Base-by-base conservation (phyloP, 2,113 vertebrate species). In the Chlorocebus sabaeus region DNA sequence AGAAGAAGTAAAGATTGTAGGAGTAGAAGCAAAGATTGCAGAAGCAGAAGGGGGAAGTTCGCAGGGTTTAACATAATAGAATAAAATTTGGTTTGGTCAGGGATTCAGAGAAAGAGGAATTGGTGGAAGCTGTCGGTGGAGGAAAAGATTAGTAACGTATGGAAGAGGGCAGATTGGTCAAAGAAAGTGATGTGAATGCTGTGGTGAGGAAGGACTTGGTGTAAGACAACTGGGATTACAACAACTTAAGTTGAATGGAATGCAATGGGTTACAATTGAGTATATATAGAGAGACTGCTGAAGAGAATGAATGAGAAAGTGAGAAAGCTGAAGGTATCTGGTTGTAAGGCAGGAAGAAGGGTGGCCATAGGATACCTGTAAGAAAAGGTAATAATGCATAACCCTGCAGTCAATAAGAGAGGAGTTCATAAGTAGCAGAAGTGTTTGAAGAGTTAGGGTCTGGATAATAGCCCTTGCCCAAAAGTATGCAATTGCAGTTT, bases 331-430 rank as follows among this genome's bases (percentile, higher is more conserved):
- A 64, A 32, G 10, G 2, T 11, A 14, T 6, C 4, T 68, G 6
- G 14, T 2, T n/a, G n/a, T 9, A 72, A 5, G 8, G 2, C 3
- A 45, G 10, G 3, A 20, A 32, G n/a, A 43, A 10, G 3, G 0
- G 9, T 35, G 6, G 18, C n/a, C 72, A 13, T 7, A n/a, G 40
- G 30, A 72, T 8, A 27, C 30, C 40, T 35, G 2, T 79, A 17
- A 75, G 7, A 35, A 7, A 22, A 67, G 3, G 30, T n/a, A 16
- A 27, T 40, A 82, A 87, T 18, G 3, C 14, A 6, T 2, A 48
- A 40, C 30, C 17, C n/a, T 35, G 2, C 2, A 30, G 35, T 52
- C 59, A 72, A 20, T 72, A n/a, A 78, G 0, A 76, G 2, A 22
- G 3, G 14, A 14, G 3, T 23, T 82, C 20, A 32, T 7, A 88